Percentiles rank a stretch among this genome's conserved stretches.
Evolutionary conservation across 1,140 invertebrate species (phyloP).

Genomic region (Druon quercuslanigerum): DNA sequence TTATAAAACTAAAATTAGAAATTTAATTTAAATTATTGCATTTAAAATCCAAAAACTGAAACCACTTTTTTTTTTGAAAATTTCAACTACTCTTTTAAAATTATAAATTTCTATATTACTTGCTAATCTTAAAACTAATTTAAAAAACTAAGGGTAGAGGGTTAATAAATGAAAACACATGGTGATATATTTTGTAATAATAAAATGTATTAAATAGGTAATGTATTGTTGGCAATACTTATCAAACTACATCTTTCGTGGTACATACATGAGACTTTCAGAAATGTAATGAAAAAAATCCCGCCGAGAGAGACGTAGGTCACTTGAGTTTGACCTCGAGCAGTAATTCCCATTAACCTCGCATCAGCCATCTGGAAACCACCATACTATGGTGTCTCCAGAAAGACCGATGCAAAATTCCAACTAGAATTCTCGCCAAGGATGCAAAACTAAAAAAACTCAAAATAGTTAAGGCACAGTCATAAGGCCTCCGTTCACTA

Average conservation of each 20-base stretch:
- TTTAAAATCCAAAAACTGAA: too few species aligned
- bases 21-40: too few species aligned
- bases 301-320: constrained; percentile 27
- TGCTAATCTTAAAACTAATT: constrained; percentile 10
- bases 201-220: constrained; percentile 75
- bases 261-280: constrained; percentile 68
- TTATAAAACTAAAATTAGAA: too few species aligned
- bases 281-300: constrained; percentile 46
- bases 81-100: too few species aligned
- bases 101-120: neutral
- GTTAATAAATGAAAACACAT: constrained; percentile 45
- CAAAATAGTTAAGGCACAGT: constrained; percentile 19
- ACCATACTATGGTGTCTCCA: constrained; percentile 23
- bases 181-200: constrained; percentile 68
- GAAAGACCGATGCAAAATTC: constrained; percentile 1
- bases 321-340: constrained; percentile 25
- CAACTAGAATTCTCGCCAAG: neutral
- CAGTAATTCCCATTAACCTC: constrained; percentile 25
- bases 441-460: constrained; percentile 17
- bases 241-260: constrained; percentile 67
- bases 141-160: constrained; percentile 1
- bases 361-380: constrained; percentile 31
- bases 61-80: too few species aligned
- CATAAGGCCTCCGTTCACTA: neutral
- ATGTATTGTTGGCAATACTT: constrained; percentile 72